phyloP scores from a whole-genome alignment of 2,113 vertebrate genomes.

The Pontoporia blainvillei region DNA sequence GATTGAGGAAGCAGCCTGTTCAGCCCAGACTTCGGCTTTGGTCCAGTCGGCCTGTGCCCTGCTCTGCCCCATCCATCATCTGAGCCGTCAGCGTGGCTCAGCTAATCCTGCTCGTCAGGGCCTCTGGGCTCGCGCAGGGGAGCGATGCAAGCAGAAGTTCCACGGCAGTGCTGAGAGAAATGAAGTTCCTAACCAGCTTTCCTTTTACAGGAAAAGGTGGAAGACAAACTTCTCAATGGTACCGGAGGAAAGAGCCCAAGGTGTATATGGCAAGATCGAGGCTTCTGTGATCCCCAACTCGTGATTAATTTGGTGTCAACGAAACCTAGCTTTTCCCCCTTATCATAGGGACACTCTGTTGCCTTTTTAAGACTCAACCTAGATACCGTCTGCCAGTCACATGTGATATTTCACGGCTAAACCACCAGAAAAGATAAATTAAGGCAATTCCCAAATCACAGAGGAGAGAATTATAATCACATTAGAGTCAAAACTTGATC shows the following conservation, averaged over 20 bases:
- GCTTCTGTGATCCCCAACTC: background rate
- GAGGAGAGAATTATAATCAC: slow-evolving; percentile 10
- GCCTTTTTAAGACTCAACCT: slow-evolving; percentile 49
- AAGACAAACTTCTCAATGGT: slow-evolving; percentile 71
- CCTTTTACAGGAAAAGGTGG: slow-evolving; percentile 45
- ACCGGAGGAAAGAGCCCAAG: slow-evolving; percentile 27
- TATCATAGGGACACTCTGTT: slow-evolving; percentile 39
- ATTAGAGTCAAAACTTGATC: background rate
- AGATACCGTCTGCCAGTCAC: background rate
- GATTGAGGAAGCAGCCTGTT: slow-evolving; percentile 46
- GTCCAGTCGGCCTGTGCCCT: slow-evolving; percentile 64
- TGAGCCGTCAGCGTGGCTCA: slow-evolving; percentile 79
- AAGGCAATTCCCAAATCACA: slow-evolving; percentile 39
- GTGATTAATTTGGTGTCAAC: slow-evolving; percentile 54
- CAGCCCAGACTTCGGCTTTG: background rate
- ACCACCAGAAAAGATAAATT: slow-evolving; percentile 27
- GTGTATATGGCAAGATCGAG: slow-evolving; percentile 35
- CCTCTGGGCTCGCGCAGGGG: slow-evolving; percentile 66
- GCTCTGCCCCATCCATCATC: slow-evolving; percentile 80
- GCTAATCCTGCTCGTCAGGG: slow-evolving; percentile 71
- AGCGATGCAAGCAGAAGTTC: slow-evolving; percentile 70
- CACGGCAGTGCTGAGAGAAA: slow-evolving; percentile 73
- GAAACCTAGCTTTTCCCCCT: slow-evolving; percentile 1
- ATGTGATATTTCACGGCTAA: slow-evolving; percentile 34
- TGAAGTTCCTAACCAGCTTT: slow-evolving; percentile 72